Conservation (phyloP, 2,113 vertebrate genomes). For the Platysteira castanea region DNA sequence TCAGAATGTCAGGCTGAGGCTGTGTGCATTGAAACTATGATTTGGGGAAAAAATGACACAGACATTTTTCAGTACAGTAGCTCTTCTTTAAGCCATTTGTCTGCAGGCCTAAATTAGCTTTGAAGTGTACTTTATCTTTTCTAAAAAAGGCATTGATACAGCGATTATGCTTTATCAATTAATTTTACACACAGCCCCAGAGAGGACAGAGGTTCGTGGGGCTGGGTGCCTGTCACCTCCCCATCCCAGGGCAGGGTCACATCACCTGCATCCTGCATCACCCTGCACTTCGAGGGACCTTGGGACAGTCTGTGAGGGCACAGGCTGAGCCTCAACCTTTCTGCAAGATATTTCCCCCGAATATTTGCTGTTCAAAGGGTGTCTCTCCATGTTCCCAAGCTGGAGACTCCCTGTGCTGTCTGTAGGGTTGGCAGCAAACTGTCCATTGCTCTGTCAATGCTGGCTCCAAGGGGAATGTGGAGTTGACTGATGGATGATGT, state of each 20-base stretch:
- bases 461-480: neutral
- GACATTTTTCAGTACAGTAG: slow-evolving; percentile 50
- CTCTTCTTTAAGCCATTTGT: slow-evolving; percentile 61
- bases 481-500: neutral
- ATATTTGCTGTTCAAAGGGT: neutral
- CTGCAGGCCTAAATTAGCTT: slow-evolving; percentile 50
- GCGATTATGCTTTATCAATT: slow-evolving; percentile 52
- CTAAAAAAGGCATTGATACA: slow-evolving; percentile 61
- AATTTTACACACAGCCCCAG: neutral
- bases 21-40: slow-evolving; percentile 63
- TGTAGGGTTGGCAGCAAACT: neutral
- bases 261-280: neutral
- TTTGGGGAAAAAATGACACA: slow-evolving; percentile 33
- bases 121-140: slow-evolving; percentile 47
- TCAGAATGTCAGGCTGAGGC: slow-evolving; percentile 66
- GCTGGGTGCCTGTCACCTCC: neutral
- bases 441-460: neutral
- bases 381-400: fast-evolving
- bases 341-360: neutral
- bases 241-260: neutral
- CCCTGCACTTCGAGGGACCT: neutral
- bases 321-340: neutral
- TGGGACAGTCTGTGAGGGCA: neutral
- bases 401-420: neutral
- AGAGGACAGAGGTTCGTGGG: neutral